Conservation (phyloP, 2,113 vertebrate genomes). For the Amphiprion percula region DNA sequence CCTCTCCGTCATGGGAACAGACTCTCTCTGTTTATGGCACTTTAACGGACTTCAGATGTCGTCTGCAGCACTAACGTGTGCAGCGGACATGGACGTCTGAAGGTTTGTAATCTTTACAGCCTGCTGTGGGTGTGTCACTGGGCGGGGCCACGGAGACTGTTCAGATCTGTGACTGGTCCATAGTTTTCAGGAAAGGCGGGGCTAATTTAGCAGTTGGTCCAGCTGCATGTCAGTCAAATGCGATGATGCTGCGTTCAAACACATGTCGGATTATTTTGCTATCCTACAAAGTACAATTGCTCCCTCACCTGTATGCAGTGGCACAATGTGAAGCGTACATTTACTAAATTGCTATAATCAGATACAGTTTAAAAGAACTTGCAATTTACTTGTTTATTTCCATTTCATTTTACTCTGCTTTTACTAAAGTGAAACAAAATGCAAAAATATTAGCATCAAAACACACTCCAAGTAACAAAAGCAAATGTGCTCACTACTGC, state of each 20-base stretch:
- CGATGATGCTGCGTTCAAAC: slow-evolving; percentile 59
- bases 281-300: neutral
- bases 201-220: slow-evolving; percentile 31
- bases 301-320: neutral
- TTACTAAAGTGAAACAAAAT: too few relatives aligned
- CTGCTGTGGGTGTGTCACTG: slow-evolving; percentile 44
- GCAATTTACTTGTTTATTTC: neutral
- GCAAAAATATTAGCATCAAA: too few relatives aligned
- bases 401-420: neutral
- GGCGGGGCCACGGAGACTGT: slow-evolving; percentile 26
- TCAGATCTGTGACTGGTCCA: slow-evolving; percentile 61
- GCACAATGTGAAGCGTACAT: neutral
- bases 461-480: too few relatives aligned
- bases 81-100: neutral
- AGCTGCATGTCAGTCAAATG: slow-evolving; percentile 58
- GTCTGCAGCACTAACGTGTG: neutral
- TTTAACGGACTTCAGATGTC: slow-evolving; percentile 72
- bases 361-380: neutral
- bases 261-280: neutral
- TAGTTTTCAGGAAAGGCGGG: slow-evolving; percentile 28
- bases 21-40: slow-evolving; percentile 52
- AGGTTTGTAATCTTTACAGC: slow-evolving; percentile 34
- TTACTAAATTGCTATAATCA: neutral
- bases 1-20: slow-evolving; percentile 41
- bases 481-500: too few relatives aligned